Conservation (phyloP, 2,888 invertebrate species). For the Tuberolachnus salignus region DNA sequence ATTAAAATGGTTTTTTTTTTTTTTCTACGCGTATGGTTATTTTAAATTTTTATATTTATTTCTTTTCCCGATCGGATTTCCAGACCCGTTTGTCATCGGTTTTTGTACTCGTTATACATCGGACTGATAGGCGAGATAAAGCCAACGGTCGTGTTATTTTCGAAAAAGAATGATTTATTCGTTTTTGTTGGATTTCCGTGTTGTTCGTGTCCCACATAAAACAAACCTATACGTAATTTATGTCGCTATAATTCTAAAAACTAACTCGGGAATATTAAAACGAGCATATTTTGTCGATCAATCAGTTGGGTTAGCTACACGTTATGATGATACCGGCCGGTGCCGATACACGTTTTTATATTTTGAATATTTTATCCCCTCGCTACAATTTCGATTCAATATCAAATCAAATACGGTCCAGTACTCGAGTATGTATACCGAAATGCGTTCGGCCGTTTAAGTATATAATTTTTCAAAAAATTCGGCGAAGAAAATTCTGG, state of each 20-base stretch:
- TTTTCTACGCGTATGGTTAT: background rate
- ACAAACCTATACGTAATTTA: background rate
- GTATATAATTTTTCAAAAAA: no score
- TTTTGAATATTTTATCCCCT: no score
- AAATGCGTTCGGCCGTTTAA: no score
- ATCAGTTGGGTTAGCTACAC: no score
- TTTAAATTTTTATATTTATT: background rate
- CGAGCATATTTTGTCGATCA: constrained; percentile 1
- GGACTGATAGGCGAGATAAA: background rate
- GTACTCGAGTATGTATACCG: no score
- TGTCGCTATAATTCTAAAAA: background rate
- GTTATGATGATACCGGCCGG: no score
- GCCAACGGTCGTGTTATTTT: background rate
- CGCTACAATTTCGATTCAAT: no score
- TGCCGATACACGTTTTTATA: no score
- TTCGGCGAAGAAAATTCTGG: no score
- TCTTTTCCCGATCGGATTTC: background rate
- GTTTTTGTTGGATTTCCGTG: background rate
- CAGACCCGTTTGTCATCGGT: no score
- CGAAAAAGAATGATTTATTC: constrained; percentile 4
- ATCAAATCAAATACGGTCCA: no score
- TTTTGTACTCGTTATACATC: background rate
- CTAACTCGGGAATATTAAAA: background rate
- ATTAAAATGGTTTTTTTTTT: background rate
- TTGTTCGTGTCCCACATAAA: background rate